Evolutionary conservation across 2,888 invertebrate species (phyloP), one percentile per base, ranked within the genome.

Genomic region (Melieria crassipennis): DNA sequence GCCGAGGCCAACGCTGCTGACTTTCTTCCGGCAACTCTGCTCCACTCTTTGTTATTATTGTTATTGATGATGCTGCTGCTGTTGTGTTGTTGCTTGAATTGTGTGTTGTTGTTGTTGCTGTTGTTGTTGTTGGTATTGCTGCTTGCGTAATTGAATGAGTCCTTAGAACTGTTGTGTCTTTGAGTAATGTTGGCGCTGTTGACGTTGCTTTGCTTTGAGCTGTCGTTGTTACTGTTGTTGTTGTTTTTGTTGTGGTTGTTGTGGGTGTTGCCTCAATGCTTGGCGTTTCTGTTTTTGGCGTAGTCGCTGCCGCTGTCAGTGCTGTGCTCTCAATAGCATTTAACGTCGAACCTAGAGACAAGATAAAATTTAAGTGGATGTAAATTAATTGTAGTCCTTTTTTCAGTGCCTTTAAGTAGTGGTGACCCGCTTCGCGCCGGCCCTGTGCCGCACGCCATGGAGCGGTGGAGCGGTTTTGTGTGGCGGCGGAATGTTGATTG

Each of bases 161-260:
- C 78, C 76, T 80, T 76, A 78, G 79, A 79, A 80, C 79, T 78
- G 78, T 78, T 75, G 72, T 76, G 75, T 79, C 81, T 78, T 82
- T 79, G 10, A 78, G 77, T 79, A 79, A 79, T 80, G 76, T 72
- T 70, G 75, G 67, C 60, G 68, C 61, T 11, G 46, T n/a, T 13
- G 11, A 4, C 10, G 55, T 56, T 11, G 16, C 47, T 13, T 7
- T 47, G 45, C 56, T 30, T 47, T 63, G 45, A 47, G 9, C 13
- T 11, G 11, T 46, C 55, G 16, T n/a, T 11, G 50, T 52, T 30
- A 11, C 13, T 11, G 43, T 13, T 45, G 45, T 66, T 66, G 62
- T 56, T 56, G 47, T 16, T 62, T 30, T 62, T 71, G 55, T 48
- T 48, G 65, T 62, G 13, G 48, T 69, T 57, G 61, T 13, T 42